These are phyloP conservation scores for Netelia inedita DNA, from an alignment of 2,888 invertebrate species.

Conservation along the genomic window DNA sequence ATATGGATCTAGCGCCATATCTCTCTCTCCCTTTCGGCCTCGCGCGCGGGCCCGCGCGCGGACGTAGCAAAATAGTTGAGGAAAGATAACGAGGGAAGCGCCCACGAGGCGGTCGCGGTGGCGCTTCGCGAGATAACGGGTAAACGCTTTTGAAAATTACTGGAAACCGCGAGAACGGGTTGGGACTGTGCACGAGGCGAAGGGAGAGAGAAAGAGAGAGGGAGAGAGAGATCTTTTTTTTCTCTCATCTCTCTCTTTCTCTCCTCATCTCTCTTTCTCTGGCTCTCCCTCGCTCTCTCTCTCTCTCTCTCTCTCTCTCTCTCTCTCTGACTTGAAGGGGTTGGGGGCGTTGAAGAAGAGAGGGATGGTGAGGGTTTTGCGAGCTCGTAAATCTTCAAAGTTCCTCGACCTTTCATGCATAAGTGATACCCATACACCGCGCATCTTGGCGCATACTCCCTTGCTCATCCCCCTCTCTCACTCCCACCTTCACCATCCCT, in stretches of 20 bases:
- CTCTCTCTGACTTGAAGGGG: not conserved
- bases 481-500: not conserved
- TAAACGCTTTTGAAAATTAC: constrained; percentile 70
- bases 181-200: constrained; percentile 14
- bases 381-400: constrained; percentile 68
- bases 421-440: constrained; percentile 67
- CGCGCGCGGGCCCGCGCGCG: constrained; percentile 4
- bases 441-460: constrained; percentile 52
- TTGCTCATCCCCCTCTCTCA: constrained; percentile 11
- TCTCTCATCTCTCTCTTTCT: no score
- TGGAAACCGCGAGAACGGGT: constrained; percentile 59
- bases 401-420: constrained; percentile 69
- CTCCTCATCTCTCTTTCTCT: no score
- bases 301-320: no score
- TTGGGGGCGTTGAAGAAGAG: constrained; percentile 19
- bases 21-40: not conserved
- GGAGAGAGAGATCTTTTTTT: not conserved
- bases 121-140: constrained; percentile 62
- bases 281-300: no score
- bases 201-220: not conserved
- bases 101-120: constrained; percentile 28
- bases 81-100: constrained; percentile 62
- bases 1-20: constrained; percentile 26
- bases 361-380: constrained; percentile 55
- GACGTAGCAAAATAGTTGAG: constrained; percentile 66